These are phyloP conservation scores for western clawed frog (Xenopus tropicalis) DNA, from an alignment of 2,113 vertebrate species.

Conservation along the genomic window DNA sequence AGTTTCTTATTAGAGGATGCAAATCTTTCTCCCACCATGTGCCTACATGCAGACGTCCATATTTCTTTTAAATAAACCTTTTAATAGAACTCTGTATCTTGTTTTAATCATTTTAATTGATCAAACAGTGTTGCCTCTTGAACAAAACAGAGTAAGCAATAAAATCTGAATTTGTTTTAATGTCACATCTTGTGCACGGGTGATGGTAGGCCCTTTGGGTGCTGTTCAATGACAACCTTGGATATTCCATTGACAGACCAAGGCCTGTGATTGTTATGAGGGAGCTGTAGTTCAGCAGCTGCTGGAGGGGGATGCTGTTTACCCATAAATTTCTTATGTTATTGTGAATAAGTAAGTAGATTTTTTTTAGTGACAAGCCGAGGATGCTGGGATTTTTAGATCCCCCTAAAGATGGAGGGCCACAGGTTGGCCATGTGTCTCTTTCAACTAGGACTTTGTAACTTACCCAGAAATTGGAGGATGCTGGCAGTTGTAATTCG, in stretches of 20 bases:
- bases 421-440: neutral
- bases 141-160: conserved; percentile 1
- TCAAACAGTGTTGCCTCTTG: conserved; percentile 3
- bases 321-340: too few species aligned
- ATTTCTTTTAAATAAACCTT: neutral
- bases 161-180: neutral
- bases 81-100: neutral
- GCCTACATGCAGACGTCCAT: neutral
- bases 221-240: too few species aligned
- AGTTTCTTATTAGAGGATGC: too few species aligned
- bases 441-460: neutral
- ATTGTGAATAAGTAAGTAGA: neutral
- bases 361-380: neutral
- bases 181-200: neutral
- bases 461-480: neutral
- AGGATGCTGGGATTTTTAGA: neutral
- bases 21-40: neutral
- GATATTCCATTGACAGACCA: too few species aligned
- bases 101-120: conserved; percentile 5
- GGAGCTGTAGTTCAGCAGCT: too few species aligned
- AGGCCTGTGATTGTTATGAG: too few species aligned
- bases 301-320: too few species aligned
- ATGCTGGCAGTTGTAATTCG: too few species aligned
- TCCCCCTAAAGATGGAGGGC: neutral
- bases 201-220: too few species aligned